Base-by-base conservation (phyloP, 1,140 invertebrate species). In the Telenomus remus region DNA sequence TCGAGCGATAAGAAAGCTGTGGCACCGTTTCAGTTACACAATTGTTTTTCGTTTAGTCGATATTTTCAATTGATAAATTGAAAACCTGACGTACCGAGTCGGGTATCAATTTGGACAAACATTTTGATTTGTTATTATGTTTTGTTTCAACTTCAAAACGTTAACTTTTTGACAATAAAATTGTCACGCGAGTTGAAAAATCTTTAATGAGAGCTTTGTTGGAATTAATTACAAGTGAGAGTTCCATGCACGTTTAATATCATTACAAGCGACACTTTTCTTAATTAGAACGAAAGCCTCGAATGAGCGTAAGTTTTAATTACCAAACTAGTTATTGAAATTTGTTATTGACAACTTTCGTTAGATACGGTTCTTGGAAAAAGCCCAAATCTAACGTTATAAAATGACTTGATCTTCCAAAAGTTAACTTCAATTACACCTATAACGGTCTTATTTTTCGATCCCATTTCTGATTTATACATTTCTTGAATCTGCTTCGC, bases 1-100 rank as follows among this genome's bases (percentile, higher is more conserved):
- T 13, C 59, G 43, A 46, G 0, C 10, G 49, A 61, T 43, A 61
- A 46, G 47, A 51, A 46, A 37, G 8, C 9, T n/a, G 39, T 50
- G 12, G 7, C 37, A 51, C 51, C 15, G 42, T 13, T 60, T 53
- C n/a, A 42, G 35, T 50, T 50, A 59, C 11, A 47, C 33, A 39
- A 49, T 27, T 27, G 19, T 27, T 27, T 27, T 27, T 27, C 19
- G 19, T 27, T 3, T 27, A 27, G 6, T 27, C n/a, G 19, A 27
- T 27, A 27, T 27, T 27, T 6, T 27, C 19, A 6, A 27, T 3
- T 27, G 19, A 27, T 27, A 27, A 27, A 27, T 27, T 27, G 19
- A 27, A 27, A 27, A 27, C 6, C 19, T 27, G 2, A 6, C 19
- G 6, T 27, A 27, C 6, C 19, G 6, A 27, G 19, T 27, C 6